phyloP scores from a whole-genome alignment of 2,888 invertebrate species.

The Scaptomyza reducta region DNA sequence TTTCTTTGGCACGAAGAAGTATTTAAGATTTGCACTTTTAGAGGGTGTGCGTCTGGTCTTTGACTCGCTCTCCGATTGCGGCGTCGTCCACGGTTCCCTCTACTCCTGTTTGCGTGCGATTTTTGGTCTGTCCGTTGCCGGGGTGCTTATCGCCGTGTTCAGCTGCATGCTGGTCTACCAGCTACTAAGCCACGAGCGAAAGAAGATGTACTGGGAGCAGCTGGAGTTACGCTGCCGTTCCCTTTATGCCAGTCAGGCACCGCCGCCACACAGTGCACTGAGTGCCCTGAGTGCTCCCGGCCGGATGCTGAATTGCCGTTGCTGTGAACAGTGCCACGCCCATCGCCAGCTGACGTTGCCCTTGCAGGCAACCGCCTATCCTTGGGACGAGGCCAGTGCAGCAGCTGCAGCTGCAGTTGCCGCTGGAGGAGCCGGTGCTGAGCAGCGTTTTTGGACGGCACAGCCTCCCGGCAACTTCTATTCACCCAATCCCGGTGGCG shows the following conservation, averaged over 20 bases:
- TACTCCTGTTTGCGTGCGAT: slow-evolving; percentile 95
- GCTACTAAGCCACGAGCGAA: slow-evolving; percentile 94
- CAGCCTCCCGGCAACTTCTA: slow-evolving; percentile 90
- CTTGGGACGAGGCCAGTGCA: slow-evolving; percentile 85
- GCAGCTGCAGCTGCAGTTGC: slow-evolving; percentile 82
- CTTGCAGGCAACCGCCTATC: slow-evolving; percentile 85
- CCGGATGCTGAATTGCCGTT: slow-evolving; percentile 86
- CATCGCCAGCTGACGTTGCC: slow-evolving; percentile 85
- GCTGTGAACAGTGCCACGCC: slow-evolving; percentile 88
- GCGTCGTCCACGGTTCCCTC: slow-evolving; percentile 94
- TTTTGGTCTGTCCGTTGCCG: slow-evolving; percentile 95
- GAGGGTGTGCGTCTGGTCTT: slow-evolving; percentile 91
- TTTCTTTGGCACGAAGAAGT: background rate
- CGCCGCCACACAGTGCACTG: slow-evolving; percentile 73
- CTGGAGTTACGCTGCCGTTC: slow-evolving; percentile 93
- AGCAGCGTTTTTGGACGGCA: slow-evolving; percentile 85
- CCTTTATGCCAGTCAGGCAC: slow-evolving; percentile 86
- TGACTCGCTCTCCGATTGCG: slow-evolving; percentile 94
- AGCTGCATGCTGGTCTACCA: slow-evolving; percentile 97
- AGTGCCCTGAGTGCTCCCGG: slow-evolving; percentile 81
- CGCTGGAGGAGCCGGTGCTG: slow-evolving; percentile 83
- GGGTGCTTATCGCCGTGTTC: slow-evolving; percentile 95
- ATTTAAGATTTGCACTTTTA: slow-evolving; percentile 44
- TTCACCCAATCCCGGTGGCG: slow-evolving; percentile 91
- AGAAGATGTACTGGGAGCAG: slow-evolving; percentile 98